Conservation (phyloP, 1,140 invertebrate species). For the Drosophila subobscura region DNA sequence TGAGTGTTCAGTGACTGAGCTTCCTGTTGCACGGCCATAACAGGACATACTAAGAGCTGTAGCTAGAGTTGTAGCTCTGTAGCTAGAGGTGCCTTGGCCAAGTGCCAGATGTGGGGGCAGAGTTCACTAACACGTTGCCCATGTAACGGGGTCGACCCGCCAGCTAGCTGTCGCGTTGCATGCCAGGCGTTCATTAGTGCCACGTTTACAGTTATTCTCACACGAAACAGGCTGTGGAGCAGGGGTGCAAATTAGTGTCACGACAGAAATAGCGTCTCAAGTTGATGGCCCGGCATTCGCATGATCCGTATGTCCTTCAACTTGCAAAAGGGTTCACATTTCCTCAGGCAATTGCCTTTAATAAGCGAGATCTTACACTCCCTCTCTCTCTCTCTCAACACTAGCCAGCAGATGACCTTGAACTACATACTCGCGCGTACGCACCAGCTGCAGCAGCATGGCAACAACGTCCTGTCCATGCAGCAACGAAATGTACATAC, state of each 20-base stretch:
- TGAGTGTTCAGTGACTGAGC: slow-evolving; percentile 72
- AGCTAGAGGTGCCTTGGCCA: slow-evolving; percentile 21
- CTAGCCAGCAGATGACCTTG: slow-evolving; percentile 45
- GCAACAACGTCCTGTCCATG: slow-evolving; percentile 4
- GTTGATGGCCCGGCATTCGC: slow-evolving; percentile 10
- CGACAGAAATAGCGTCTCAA: slow-evolving; percentile 44
- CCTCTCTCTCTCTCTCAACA: neutral
- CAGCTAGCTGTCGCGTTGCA: slow-evolving; percentile 14
- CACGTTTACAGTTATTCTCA: slow-evolving; percentile 19
- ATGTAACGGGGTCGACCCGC: neutral
- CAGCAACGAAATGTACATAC: slow-evolving; percentile 25
- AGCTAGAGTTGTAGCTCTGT: neutral
- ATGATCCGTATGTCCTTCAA: slow-evolving; percentile 38
- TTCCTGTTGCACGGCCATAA: slow-evolving; percentile 56
- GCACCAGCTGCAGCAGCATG: slow-evolving; percentile 15
- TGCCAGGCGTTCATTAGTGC: slow-evolving; percentile 49
- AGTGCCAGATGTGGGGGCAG: slow-evolving; percentile 29
- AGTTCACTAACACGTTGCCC: slow-evolving; percentile 26
- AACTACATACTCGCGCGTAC: slow-evolving; percentile 54
- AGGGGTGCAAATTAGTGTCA: slow-evolving; percentile 35
- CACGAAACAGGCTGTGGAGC: neutral
- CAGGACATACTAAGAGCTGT: neutral
- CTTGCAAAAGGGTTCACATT: slow-evolving; percentile 21
- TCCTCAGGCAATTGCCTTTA: neutral
- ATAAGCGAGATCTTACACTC: neutral